A percentile compares a stretch with the other conserved stretches of the same genome.
Evolutionary conservation across 2,888 invertebrate genomes (phyloP).

Genomic region (Zygogramma bicolorata): DNA sequence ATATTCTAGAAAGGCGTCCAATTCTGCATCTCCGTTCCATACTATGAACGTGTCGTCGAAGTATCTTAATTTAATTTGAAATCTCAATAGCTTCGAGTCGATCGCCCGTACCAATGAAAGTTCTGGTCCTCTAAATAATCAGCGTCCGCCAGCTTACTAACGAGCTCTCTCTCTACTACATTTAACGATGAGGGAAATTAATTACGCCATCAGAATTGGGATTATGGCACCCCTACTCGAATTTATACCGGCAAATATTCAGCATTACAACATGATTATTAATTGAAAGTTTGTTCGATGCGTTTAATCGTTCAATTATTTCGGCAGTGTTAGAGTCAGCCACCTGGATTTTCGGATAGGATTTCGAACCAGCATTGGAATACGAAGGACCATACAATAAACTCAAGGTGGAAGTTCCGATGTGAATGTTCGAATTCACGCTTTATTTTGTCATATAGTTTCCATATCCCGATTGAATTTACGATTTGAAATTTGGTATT

Average conservation of each 20-base stretch:
- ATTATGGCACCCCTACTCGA: constrained; percentile 46
- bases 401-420: no score
- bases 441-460: no score
- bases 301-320: constrained; percentile 31
- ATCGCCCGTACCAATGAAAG: constrained; percentile 34
- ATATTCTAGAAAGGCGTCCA: no score
- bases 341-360: not conserved
- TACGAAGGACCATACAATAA: not conserved
- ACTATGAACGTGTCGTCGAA: no score
- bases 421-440: no score
- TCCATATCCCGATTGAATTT: no score
- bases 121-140: constrained; percentile 45
- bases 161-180: constrained; percentile 48
- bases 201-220: constrained; percentile 50
- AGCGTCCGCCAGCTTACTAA: constrained; percentile 48
- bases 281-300: constrained; percentile 45
- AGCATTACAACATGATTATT: constrained; percentile 45
- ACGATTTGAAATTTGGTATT: no score
- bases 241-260: constrained; percentile 47
- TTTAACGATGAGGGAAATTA: constrained; percentile 50
- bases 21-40: no score
- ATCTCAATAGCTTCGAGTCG: no score
- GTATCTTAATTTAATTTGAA: no score
- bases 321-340: not conserved
- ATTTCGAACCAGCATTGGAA: not conserved